Evolutionary conservation across 1,140 invertebrate genomes (phyloP), one percentile per base, ranked within the genome.

Genomic region (Vanessa atalanta): DNA sequence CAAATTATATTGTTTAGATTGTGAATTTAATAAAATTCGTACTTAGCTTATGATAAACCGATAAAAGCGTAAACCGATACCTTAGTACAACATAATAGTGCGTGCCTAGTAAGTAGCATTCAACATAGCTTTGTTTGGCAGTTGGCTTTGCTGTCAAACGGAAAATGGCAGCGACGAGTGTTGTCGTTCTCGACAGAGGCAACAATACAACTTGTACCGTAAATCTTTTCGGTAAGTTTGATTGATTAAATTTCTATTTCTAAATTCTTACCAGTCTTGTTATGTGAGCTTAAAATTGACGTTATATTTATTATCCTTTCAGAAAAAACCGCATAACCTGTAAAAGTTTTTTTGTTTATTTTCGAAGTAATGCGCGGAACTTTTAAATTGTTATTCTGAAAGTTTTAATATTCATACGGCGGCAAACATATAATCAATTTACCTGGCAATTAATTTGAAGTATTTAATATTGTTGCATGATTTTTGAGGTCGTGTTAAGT

Each of bases 161-260:
- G 89, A 93, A 93, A 93, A 96, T 96, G 95, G 96, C 96, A 95
- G 96, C 96, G 94, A 98, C 97, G 81, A 97, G 96, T 95, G 97
- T 98, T 93, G 97, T 98, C 89, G 96, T 98, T 87, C 95, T 98
- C 87, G 97, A 98, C 94, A 96, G 97, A 93, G 97, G 97, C 91
- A 98, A 98, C 94, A 98, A 98, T 94, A 98, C 97, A 91, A 98
- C 97, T 89, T 98, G 97, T 94, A 98, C 97, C 85, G 97, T 98
- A 91, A 98, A 98, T 95, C 95, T 98, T 94, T 97, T 98, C 94
- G 97, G 97, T 97, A 95, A 96, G 95, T 94, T 72, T 48, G 66
- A 73, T 78, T 74, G 70, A 73, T 70, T 69, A 72, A 51, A 71
- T 57, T 57, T 47, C 55, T 73, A 43, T 65, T 70, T 67, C 65